Evolutionary conservation across 2,888 invertebrate species (phyloP).

Genomic region (Synanthedon tipuliformis): DNA sequence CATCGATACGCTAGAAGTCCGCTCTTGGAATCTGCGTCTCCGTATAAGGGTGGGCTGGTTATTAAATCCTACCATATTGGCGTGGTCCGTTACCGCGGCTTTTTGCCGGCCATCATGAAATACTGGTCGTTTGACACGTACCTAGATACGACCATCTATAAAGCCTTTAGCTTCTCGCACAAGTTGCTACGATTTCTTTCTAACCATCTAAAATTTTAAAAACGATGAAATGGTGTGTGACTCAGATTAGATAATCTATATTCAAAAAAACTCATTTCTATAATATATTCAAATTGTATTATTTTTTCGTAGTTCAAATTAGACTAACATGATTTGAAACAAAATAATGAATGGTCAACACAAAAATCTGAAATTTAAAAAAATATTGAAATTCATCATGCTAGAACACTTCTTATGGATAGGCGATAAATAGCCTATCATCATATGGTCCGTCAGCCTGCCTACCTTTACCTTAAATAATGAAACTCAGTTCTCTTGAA

Average conservation of each 20-base stretch:
- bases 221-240: neutral
- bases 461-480: too few species aligned
- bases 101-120: slow-evolving; percentile 31
- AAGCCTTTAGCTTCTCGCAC: neutral
- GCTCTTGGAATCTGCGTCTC: slow-evolving; percentile 27
- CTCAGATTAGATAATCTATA: neutral
- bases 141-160: neutral
- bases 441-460: too few species aligned
- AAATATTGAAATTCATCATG: too few species aligned
- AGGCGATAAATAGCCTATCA: too few species aligned
- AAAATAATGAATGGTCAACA: neutral
- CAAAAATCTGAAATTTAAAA: too few species aligned
- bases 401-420: too few species aligned
- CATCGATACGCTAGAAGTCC: slow-evolving; percentile 11
- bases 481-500: too few species aligned
- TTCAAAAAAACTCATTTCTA: neutral
- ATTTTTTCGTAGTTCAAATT: too few species aligned
- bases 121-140: slow-evolving; percentile 5
- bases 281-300: too few species aligned
- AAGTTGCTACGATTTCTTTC: neutral
- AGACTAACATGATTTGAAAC: neutral
- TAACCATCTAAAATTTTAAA: neutral
- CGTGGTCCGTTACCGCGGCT: slow-evolving; percentile 42
- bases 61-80: slow-evolving; percentile 60
- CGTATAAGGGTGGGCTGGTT: slow-evolving; percentile 44